phyloP scores from a whole-genome alignment of 1,140 invertebrate genomes.

The Yoshiicerus persimilis region DNA sequence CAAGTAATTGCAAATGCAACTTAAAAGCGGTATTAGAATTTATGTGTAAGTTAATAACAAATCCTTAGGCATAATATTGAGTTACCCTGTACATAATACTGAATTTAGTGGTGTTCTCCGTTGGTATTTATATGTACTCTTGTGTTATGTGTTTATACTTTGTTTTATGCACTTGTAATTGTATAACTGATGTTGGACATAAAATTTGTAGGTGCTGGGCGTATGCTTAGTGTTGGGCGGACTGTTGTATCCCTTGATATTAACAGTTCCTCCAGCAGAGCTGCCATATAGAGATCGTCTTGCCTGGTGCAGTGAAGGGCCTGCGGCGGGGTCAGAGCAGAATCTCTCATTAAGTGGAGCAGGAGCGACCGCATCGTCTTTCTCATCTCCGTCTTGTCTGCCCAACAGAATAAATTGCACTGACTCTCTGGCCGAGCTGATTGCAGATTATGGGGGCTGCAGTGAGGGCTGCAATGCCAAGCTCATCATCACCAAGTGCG shows the following conservation, averaged over 20 bases:
- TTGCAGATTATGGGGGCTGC: constrained; percentile 36
- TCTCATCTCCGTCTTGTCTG: constrained; percentile 28
- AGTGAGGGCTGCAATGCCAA: constrained; percentile 37
- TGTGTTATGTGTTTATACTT: too few species aligned
- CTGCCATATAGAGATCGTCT: constrained; percentile 23
- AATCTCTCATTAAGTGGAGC: background rate
- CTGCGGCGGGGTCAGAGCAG: background rate
- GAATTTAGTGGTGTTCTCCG: too few species aligned
- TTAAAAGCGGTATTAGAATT: too few species aligned
- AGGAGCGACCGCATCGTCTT: background rate
- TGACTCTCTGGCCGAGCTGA: constrained; percentile 25
- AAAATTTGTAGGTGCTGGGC: constrained; percentile 36
- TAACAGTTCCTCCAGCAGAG: constrained; percentile 40
- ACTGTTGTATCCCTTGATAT: constrained; percentile 41
- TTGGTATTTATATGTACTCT: too few species aligned
- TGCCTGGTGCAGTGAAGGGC: background rate
- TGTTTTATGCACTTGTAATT: too few species aligned
- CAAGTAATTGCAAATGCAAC: too few species aligned
- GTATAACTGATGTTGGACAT: background rate
- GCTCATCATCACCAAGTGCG: constrained; percentile 42
- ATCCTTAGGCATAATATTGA: too few species aligned
- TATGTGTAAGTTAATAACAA: too few species aligned
- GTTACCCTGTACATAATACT: too few species aligned
- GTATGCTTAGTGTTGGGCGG: constrained; percentile 40
- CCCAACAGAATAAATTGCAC: constrained; percentile 40